Evolutionary conservation across 2,888 invertebrate genomes (phyloP).

Genomic region (Napeogenes inachia): DNA sequence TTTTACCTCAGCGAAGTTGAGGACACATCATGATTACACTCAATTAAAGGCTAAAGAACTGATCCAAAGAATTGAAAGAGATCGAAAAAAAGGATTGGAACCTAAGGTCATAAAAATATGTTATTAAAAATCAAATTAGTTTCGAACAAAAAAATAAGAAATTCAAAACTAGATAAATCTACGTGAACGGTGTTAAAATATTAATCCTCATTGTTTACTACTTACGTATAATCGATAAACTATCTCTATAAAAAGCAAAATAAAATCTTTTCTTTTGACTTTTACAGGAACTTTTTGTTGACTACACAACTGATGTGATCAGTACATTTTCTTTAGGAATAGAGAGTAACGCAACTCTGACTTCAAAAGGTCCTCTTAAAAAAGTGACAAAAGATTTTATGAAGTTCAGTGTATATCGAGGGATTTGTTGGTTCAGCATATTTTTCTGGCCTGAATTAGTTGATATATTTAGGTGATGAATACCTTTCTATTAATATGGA

Average conservation of each 20-base stretch:
- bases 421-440: conserved; percentile 43
- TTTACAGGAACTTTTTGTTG: conserved; percentile 37
- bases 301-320: conserved; percentile 44
- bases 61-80: conserved; percentile 29
- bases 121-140: too few species aligned
- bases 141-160: conserved; percentile 3
- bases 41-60: conserved; percentile 38
- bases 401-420: conserved; percentile 38
- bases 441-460: conserved; percentile 50
- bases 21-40: conserved; percentile 34
- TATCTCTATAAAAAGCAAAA: too few species aligned
- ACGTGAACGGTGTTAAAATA: background rate
- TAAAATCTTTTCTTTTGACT: background rate
- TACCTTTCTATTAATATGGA: background rate
- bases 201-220: background rate
- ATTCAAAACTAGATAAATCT: background rate
- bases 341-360: too few species aligned
- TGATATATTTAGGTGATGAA: conserved; percentile 41
- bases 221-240: too few species aligned
- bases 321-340: too few species aligned
- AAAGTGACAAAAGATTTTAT: conserved; percentile 43
- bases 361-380: too few species aligned
- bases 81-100: conserved; percentile 15
- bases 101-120: conserved; percentile 8
- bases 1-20: conserved; percentile 46